Evolutionary conservation across 1,140 invertebrate species (phyloP), one percentile per base, ranked within the genome.

Genomic region (Scaptomyza graminum): DNA sequence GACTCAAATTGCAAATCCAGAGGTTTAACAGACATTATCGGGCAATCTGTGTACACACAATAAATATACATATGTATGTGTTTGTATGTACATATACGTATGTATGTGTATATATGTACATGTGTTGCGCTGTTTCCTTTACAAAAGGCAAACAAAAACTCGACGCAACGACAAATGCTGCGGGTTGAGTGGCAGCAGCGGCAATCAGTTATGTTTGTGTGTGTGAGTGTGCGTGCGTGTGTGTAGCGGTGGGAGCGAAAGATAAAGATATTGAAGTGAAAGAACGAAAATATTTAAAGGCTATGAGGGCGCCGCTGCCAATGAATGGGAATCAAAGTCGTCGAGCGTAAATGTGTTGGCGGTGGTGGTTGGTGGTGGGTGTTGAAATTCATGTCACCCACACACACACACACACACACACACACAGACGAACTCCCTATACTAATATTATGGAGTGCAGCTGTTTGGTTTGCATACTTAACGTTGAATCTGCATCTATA

Each of bases 1-100:
- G 82, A 85, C 55, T 85, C 82, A 88, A 78, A 66, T 66, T 62
- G 76, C 81, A 63, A 83, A 74, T 68, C 46, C 73, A 61, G 37
- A 41, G 51, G 31, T 37, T 74, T 56, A 65, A 71, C 50, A 15
- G 56, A 64, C 78, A 75, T 74, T 82, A 87, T 87, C 78, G 79
- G 57, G 60, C 77, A 76, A 74, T 64, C 64, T 55, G 63, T 69
- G 70, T 59, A 51, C 78, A 80, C 13, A 67, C 55, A 49, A 54
- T 60, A 55, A 15, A 54, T 55, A 66, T 22, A 67, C 67, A 85
- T 68, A 70, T 59, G 57, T 34, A 15, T 25, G 15, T 56, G 37
- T 61, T 50, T 54, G n/a, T 47, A 44, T 70, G 60, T 74, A 47
- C 77, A 31, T 62, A 22, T 84, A 61, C 63, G 69, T 76, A 62